Percentiles rank a stretch among this genome's conserved stretches.
Conservation (phyloP, 2,888 invertebrate species). For the Tetropium fuscum region DNA sequence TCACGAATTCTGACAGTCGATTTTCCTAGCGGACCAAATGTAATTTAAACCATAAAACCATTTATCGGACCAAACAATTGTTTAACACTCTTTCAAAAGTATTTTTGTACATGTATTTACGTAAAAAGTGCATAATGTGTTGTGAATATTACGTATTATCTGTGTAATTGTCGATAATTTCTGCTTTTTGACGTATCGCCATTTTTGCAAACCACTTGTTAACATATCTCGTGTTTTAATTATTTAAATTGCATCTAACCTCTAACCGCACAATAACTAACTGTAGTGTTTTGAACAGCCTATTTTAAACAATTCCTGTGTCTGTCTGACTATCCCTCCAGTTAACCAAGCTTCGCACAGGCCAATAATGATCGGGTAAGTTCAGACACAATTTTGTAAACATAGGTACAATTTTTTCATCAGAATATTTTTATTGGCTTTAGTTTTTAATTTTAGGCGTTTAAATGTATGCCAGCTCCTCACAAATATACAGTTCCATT, state of each 20-base stretch:
- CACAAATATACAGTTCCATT: neutral
- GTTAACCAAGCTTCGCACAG: slow-evolving; percentile 39
- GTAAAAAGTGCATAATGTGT: slow-evolving; percentile 55
- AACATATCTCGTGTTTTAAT: slow-evolving; percentile 60
- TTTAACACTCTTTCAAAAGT: slow-evolving; percentile 61
- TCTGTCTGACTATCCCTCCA: slow-evolving; percentile 40
- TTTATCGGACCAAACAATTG: slow-evolving; percentile 62
- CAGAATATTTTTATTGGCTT: slow-evolving; percentile 2
- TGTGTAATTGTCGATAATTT: slow-evolving; percentile 54
- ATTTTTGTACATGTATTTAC: slow-evolving; percentile 62
- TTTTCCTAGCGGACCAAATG: slow-evolving; percentile 66
- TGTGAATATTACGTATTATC: slow-evolving; percentile 56
- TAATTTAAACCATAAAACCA: slow-evolving; percentile 57
- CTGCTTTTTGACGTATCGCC: slow-evolving; percentile 60
- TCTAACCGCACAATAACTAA: slow-evolving; percentile 38
- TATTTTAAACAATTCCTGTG: slow-evolving; percentile 43
- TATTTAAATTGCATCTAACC: slow-evolving; percentile 51
- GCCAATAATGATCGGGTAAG: slow-evolving; percentile 57
- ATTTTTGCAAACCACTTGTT: slow-evolving; percentile 67
- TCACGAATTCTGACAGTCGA: slow-evolving; percentile 63
- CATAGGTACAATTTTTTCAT: slow-evolving; percentile 25
- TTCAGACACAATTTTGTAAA: slow-evolving; percentile 36
- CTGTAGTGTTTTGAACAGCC: slow-evolving; percentile 44
- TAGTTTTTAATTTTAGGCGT: slow-evolving; percentile 14
- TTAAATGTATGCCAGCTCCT: neutral